Conservation (phyloP, 2,113 vertebrate genomes). For the Myotis yumanensis region DNA sequence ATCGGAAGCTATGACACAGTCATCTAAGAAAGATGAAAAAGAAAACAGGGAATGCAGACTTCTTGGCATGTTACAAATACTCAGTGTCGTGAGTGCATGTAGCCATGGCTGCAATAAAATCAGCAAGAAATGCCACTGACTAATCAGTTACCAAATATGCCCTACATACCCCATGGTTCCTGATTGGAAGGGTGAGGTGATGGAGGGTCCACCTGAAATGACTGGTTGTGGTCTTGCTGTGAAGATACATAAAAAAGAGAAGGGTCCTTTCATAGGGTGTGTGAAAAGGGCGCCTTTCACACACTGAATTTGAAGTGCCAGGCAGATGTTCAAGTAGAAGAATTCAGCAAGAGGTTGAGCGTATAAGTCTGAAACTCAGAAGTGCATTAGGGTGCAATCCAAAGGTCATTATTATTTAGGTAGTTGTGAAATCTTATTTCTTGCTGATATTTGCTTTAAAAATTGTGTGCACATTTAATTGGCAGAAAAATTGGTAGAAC, state of each 20-base stretch:
- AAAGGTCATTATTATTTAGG: neutral
- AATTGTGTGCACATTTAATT: neutral
- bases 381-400: neutral
- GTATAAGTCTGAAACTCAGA: neutral
- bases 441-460: neutral
- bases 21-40: neutral
- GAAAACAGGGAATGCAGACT: neutral
- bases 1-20: neutral
- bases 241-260: neutral
- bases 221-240: neutral
- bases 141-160: neutral
- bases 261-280: rapidly evolving
- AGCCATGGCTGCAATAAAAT: neutral
- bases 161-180: neutral
- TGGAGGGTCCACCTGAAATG: neutral
- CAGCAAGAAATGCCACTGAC: neutral
- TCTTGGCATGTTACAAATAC: neutral
- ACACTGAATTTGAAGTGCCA: neutral
- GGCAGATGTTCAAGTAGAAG: neutral
- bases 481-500: neutral
- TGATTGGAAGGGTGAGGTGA: neutral
- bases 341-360: neutral
- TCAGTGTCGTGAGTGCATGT: neutral
- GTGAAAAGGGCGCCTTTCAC: neutral
- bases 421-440: neutral